Base-by-base conservation (phyloP, 1,140 invertebrate genomes). In the Megalonaias nervosa region DNA sequence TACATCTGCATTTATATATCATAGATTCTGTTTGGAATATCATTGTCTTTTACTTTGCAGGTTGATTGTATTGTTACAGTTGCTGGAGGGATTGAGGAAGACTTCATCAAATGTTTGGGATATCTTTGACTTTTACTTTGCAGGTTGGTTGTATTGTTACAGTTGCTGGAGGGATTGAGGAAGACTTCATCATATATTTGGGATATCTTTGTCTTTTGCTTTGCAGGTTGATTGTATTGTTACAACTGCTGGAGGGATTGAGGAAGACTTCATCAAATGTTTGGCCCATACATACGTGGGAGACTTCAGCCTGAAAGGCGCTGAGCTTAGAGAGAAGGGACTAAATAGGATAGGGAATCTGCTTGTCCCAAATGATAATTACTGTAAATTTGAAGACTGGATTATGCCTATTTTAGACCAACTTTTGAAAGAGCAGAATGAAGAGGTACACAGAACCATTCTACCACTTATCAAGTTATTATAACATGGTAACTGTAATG, bases 221-320 rank as follows among this genome's bases (percentile, higher is more conserved):
- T 48, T 48, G 17, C 73, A 95, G 93, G 93, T 99, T 60, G 99
- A 99, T 91, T 98, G 97, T 88, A 93, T 99, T 79, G 98, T 99
- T 1, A 98, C 98, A 59, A 98, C 97, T 65, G 99, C 98, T 21
- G 99, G 99, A 31, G 99, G 99, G 23, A 93, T 99, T 4, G 99
- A 99, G 91, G 99, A 99, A 92, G 99, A 99, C 92, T 94, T 99
- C 59, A 99, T 99, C 61, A 99, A 99, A 93, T 99, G 98, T 91
- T 91, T 99, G 68, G 96, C 95, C 6, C 96, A 97, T 11, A 99
- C 98, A 0, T 98, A 95, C 87, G 84, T 99, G 38, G 98, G 98
- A 56, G 94, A 96, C 88, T 99, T 99, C 91, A 91, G 94, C 88
- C 92, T 99, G 72, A 93, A 94, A 85, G 98, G 93, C 5, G 82